Base-by-base conservation (phyloP, 2,888 invertebrate species). In the Neoitamus cyanurus region DNA sequence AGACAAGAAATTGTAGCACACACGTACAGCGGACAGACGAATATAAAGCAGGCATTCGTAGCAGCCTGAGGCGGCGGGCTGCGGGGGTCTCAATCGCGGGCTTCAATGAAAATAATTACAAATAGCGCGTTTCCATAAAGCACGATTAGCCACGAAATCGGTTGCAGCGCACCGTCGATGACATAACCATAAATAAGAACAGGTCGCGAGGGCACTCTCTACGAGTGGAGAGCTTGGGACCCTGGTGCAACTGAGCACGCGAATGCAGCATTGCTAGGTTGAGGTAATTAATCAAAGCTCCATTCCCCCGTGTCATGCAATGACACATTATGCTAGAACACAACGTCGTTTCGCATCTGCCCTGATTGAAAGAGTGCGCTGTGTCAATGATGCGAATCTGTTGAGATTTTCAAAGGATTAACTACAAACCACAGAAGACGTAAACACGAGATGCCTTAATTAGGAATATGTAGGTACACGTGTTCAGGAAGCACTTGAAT, bases 31-130 rank as follows among this genome's bases (percentile, higher is more conserved):
- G 1, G 58, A 42, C 42, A n/a, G 58, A 20, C 58, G 58, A 58
- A 25, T 58, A 25, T 25, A 11, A 48, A 58, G 58, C 25, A 11
- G 58, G 58, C 11, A 58, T 58, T 58, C 58, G 58, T 9, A 20
- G 11, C 58, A 48, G 48, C 20, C 13, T 3, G 30, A 20, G 5
- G 9, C n/a, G 34, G 20, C 72, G 34, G 34, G 72, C 34, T 34
- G 72, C 34, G 34, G 30, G 31, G 9, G 72, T 5, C 4, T 7
- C 48, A 36, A 34, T 31, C 31, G n/a, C 20, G 25, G 36, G n/a
- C 73, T n/a, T 36, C 73, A 73, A 73, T 73, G 37, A 73, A 36
- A 73, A 37, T 73, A 73, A 73, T 73, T 73, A 73, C 36, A 73
- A 73, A 73, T 73, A 73, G 73, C 31, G 31, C 31, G 30, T 36